Evolutionary conservation across 2,888 invertebrate species (phyloP).

Genomic region (Argynnis bischoffii): DNA sequence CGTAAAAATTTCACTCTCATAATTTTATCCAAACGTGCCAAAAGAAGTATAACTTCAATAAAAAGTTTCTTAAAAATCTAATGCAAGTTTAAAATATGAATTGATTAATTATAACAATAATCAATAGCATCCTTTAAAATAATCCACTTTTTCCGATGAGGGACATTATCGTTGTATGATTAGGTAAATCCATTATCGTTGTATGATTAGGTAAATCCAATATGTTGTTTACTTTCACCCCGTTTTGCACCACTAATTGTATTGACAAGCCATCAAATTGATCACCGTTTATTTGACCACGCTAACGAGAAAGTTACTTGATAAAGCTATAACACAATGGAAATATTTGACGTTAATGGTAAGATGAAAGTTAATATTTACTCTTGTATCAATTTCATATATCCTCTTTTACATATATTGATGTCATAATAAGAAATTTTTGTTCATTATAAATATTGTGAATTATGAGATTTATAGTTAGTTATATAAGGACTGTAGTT

Average conservation of each 20-base stretch:
- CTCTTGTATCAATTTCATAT: conserved; percentile 7
- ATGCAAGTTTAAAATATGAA: no score
- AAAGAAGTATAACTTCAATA: no score
- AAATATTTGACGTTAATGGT: conserved; percentile 12
- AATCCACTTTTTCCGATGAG: neutral
- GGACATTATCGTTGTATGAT: conserved; percentile 1
- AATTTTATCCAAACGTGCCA: no score
- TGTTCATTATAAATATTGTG: no score
- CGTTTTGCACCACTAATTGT: conserved; percentile 26
- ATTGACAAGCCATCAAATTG: conserved; percentile 42
- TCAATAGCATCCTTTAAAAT: neutral
- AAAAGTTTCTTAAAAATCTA: no score
- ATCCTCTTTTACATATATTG: neutral
- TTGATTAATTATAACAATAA: no score
- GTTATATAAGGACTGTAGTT: no score
- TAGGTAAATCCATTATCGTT: conserved; percentile 3
- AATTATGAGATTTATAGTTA: no score
- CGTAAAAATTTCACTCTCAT: no score
- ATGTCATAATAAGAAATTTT: no score
- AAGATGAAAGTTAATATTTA: conserved; percentile 18
- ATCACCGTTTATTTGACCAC: conserved; percentile 36
- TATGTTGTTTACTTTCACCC: conserved; percentile 27
- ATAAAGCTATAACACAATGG: conserved; percentile 30
- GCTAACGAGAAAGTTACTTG: conserved; percentile 44
- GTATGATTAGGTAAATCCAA: conserved; percentile 1